Conservation (phyloP, 2,888 invertebrate genomes). For the Junonia oenone region DNA sequence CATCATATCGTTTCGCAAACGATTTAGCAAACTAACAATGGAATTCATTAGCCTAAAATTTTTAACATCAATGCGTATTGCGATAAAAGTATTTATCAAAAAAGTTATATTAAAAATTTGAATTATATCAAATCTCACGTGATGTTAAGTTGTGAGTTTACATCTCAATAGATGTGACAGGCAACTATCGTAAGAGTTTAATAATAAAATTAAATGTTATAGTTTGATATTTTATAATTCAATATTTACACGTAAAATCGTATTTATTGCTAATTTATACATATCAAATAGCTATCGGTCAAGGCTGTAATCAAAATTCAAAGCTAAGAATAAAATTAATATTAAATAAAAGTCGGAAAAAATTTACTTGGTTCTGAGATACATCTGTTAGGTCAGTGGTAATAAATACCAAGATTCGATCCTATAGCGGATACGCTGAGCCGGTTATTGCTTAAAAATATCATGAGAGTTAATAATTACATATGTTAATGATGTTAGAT, state of each 20-base stretch:
- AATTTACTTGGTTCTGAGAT: background rate
- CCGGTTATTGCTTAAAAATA: background rate
- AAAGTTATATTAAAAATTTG: background rate
- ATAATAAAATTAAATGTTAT: background rate
- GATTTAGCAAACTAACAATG: slow-evolving; percentile 12
- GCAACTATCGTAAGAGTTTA: background rate
- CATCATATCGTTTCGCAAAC: slow-evolving; percentile 18
- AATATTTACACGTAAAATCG: slow-evolving; percentile 11
- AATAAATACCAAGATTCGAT: slow-evolving; percentile 2
- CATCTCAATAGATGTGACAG: background rate
- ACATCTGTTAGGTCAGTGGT: slow-evolving; percentile 9
- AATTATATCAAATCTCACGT: too few relatives aligned
- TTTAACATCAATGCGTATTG: background rate
- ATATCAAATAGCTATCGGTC: slow-evolving; percentile 21
- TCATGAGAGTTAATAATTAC: slow-evolving; percentile 9
- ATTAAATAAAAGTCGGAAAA: slow-evolving; percentile 16
- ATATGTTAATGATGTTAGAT: slow-evolving; percentile 19
- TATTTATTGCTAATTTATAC: slow-evolving; percentile 18
- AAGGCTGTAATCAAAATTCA: slow-evolving; percentile 25
- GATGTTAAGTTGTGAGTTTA: too few relatives aligned
- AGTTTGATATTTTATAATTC: background rate
- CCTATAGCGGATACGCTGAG: background rate
- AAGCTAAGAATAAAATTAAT: slow-evolving; percentile 10
- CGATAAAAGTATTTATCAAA: background rate
- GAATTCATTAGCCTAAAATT: slow-evolving; percentile 3